A percentile compares a stretch with the other conserved stretches of the same genome.
Conservation (phyloP, 1,140 invertebrate genomes). For the Medauroidea extradentata region DNA sequence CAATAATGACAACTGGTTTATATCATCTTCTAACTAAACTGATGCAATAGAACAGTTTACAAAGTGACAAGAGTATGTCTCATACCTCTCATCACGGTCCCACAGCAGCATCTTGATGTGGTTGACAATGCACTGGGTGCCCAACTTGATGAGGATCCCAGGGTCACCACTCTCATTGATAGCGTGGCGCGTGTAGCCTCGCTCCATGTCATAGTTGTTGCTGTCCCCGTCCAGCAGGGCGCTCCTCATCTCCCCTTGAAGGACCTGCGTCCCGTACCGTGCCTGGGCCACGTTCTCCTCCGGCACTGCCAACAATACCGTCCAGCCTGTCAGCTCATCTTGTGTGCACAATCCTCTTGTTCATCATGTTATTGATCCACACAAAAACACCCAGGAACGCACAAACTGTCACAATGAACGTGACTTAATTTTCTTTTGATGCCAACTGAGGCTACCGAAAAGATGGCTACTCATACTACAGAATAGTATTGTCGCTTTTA, state of each 20-base stretch:
- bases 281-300: constrained; percentile 88
- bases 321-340: neutral
- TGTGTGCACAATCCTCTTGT: too few species aligned
- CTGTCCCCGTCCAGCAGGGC: constrained; percentile 84
- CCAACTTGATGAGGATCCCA: constrained; percentile 85
- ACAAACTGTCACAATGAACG: too few species aligned
- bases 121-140: constrained; percentile 87
- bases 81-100: constrained; percentile 84
- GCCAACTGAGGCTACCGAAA: too few species aligned
- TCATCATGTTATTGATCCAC: too few species aligned
- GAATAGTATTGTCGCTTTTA: too few species aligned
- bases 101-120: constrained; percentile 88
- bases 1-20: too few species aligned
- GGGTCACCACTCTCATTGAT: constrained; percentile 77
- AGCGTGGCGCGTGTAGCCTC: constrained; percentile 87
- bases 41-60: too few species aligned
- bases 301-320: neutral
- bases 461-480: too few species aligned
- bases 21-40: too few species aligned
- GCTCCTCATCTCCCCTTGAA: constrained; percentile 81
- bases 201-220: constrained; percentile 85
- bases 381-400: too few species aligned
- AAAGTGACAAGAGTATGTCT: too few species aligned
- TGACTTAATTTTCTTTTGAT: too few species aligned
- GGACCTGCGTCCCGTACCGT: constrained; percentile 72